Evolutionary conservation across 2,888 invertebrate species (phyloP).

Genomic region (Phorcus lineatus): DNA sequence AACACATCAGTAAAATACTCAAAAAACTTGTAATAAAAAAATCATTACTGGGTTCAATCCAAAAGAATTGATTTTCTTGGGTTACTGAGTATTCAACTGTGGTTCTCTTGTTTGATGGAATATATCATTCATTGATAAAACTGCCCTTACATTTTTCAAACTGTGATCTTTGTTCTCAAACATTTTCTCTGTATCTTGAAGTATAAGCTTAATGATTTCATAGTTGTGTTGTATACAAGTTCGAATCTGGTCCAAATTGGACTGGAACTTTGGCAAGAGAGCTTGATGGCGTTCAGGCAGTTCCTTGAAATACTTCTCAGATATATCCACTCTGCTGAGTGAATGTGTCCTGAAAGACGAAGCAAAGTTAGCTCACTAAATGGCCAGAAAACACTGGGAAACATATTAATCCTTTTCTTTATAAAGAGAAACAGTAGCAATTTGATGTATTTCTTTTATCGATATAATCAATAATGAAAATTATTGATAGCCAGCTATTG

Average conservation of each 20-base stretch:
- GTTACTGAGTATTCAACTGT: too few relatives aligned
- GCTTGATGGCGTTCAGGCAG: conserved; percentile 86
- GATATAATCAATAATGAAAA: too few relatives aligned
- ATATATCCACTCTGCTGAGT: conserved; percentile 84
- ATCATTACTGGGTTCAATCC: too few relatives aligned
- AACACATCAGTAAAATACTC: too few relatives aligned
- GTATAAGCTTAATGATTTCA: conserved; percentile 82
- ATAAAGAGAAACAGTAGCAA: too few relatives aligned
- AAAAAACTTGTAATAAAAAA: too few relatives aligned
- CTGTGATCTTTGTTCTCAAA: conserved; percentile 83
- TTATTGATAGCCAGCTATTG: too few relatives aligned
- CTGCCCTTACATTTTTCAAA: conserved; percentile 23
- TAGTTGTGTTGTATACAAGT: conserved; percentile 85
- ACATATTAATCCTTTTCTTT: too few relatives aligned
- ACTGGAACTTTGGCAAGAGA: conserved; percentile 84
- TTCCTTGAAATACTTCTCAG: conserved; percentile 84
- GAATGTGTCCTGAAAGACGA: conserved; percentile 83
- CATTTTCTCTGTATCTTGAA: conserved; percentile 87
- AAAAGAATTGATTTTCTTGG: too few relatives aligned
- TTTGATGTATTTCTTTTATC: too few relatives aligned
- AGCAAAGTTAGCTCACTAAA: background rate
- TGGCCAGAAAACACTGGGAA: too few relatives aligned
- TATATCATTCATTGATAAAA: background rate
- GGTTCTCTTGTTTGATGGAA: too few relatives aligned
- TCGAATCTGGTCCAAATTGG: conserved; percentile 85